A percentile compares a stretch with the other conserved stretches of the same genome.
These are phyloP conservation scores for Molothrus ater DNA, from an alignment of 2,797 vertebrate species.

Conservation along the genomic window DNA sequence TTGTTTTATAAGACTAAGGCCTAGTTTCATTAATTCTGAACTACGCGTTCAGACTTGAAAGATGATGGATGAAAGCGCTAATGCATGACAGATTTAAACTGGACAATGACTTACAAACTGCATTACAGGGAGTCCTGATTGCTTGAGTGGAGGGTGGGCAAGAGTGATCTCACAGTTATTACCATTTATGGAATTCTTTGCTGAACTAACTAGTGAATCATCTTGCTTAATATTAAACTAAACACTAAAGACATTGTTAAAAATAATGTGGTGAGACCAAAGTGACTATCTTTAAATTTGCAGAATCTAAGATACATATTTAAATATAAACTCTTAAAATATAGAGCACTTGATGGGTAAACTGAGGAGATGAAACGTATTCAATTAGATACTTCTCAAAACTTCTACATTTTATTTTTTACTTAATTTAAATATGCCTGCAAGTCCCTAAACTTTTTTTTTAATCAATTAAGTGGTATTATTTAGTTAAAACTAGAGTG, in stretches of 20 bases:
- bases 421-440: background rate
- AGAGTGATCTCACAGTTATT: background rate
- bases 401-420: background rate
- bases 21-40: conserved; percentile 56
- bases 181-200: background rate
- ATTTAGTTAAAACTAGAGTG: background rate
- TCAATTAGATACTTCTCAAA: background rate
- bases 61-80: background rate
- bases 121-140: background rate
- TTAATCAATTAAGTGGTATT: background rate
- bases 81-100: background rate
- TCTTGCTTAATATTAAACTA: background rate
- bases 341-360: background rate
- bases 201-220: background rate
- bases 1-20: conserved; percentile 65
- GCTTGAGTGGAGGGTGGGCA: background rate
- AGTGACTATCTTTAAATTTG: background rate
- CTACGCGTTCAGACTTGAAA: background rate
- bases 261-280: conserved; percentile 3
- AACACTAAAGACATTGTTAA: background rate
- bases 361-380: background rate
- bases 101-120: background rate
- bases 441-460: background rate
- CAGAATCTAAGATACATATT: background rate
- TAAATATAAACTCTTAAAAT: conserved; percentile 11